phyloP scores from a whole-genome alignment of 1,140 invertebrate species.

The Hirudo medicinalis region DNA sequence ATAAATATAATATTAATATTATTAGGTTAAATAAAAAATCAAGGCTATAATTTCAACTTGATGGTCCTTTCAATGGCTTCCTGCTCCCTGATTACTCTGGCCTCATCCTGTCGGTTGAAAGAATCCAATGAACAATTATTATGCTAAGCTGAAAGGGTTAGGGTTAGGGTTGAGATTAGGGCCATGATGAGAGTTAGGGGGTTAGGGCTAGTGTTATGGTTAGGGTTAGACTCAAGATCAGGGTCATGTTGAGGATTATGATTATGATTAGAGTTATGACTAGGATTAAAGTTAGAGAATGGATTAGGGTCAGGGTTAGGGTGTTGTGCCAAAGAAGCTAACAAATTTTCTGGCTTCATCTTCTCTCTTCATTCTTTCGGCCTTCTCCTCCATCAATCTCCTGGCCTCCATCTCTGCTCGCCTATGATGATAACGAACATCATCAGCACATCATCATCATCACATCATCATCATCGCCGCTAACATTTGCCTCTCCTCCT shows the following conservation, averaged over 20 bases:
- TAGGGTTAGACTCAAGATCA: background rate
- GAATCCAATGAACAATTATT: slow-evolving; percentile 5
- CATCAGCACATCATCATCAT: background rate
- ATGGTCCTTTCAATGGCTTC: slow-evolving; percentile 16
- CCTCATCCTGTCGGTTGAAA: background rate
- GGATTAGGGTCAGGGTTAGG: background rate
- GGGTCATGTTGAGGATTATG: background rate
- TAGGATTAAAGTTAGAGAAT: background rate
- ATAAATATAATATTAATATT: slow-evolving; percentile 12
- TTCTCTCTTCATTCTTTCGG: slow-evolving; percentile 55
- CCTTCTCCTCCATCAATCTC: slow-evolving; percentile 67
- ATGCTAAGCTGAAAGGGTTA: slow-evolving; percentile 40
- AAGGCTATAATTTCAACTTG: slow-evolving; percentile 22
- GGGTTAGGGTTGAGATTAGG: too few relatives aligned
- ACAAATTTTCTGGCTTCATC: slow-evolving; percentile 43
- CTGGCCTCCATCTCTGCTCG: slow-evolving; percentile 73
- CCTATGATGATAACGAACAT: slow-evolving; percentile 36
- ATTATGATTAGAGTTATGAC: background rate
- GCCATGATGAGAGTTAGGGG: slow-evolving; percentile 28
- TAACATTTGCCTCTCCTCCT: slow-evolving; percentile 53
- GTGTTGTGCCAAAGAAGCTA: background rate
- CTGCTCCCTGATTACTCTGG: slow-evolving; percentile 5
- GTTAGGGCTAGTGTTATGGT: background rate
- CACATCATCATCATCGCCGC: slow-evolving; percentile 25
- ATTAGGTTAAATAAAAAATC: background rate